Evolutionary conservation across 2,113 vertebrate species (phyloP).

Genomic region (Danio rerio): DNA sequence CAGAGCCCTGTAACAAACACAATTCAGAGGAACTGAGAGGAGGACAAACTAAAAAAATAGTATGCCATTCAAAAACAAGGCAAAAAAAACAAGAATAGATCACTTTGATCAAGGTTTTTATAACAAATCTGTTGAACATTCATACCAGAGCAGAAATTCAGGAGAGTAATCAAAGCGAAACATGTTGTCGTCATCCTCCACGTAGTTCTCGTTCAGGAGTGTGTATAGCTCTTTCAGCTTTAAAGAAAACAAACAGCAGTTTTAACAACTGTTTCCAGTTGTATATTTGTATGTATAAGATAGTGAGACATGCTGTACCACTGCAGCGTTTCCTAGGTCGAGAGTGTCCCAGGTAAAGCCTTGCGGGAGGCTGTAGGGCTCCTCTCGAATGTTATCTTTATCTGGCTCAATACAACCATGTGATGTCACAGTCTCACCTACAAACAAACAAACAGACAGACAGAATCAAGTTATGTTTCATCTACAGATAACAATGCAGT

Average conservation of each 20-base stretch:
- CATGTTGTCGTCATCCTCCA: slow-evolving; percentile 99
- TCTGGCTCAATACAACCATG: slow-evolving; percentile 94
- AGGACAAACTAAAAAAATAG: neutral
- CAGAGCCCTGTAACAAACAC: slow-evolving; percentile 82
- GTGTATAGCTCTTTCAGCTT: slow-evolving; percentile 98
- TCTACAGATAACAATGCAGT: no score
- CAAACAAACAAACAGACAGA: slow-evolving; percentile 39
- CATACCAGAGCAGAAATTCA: slow-evolving; percentile 96
- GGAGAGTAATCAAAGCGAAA: slow-evolving; percentile 99
- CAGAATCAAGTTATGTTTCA: no score
- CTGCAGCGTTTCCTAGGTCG: slow-evolving; percentile 88
- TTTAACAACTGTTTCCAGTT: neutral
- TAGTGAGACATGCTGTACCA: slow-evolving; percentile 75
- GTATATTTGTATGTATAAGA: neutral
- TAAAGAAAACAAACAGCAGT: neutral
- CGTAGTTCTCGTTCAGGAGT: slow-evolving; percentile 97
- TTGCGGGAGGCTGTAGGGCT: slow-evolving; percentile 94
- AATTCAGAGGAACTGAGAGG: neutral
- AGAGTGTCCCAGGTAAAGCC: slow-evolving; percentile 97
- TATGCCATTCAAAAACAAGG: neutral
- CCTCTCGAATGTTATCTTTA: slow-evolving; percentile 93
- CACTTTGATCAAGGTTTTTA: neutral
- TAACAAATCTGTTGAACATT: neutral
- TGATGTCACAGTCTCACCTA: slow-evolving; percentile 95
- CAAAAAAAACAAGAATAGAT: neutral